phyloP scores from a whole-genome alignment of 2,888 invertebrate genomes.

The Drosophila borealis region DNA sequence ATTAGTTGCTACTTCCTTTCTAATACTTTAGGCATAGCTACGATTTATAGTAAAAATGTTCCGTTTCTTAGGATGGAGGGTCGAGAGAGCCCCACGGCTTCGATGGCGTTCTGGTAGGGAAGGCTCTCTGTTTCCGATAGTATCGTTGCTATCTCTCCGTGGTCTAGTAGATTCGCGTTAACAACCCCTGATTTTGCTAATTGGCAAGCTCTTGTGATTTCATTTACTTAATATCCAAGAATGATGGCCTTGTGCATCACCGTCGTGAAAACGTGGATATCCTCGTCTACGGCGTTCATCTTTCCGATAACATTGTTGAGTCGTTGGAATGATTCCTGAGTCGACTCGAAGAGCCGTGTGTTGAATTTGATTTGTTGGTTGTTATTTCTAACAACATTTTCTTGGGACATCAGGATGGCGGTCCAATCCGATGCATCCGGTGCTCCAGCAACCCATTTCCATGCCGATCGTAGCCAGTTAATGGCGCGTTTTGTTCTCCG shows the following conservation, averaged over 20 bases:
- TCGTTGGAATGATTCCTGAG: constrained; percentile 1
- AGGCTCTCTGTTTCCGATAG: no score
- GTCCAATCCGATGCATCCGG: not conserved
- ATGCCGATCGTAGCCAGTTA: not conserved
- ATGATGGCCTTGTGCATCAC: not conserved
- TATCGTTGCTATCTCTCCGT: not conserved
- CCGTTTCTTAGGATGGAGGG: no score
- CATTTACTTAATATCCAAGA: not conserved
- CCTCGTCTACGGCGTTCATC: constrained; percentile 1
- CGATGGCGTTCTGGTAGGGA: no score
- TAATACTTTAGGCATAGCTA: no score
- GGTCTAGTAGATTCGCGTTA: not conserved
- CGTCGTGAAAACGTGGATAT: not conserved
- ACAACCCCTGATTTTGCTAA: not conserved
- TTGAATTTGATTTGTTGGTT: not conserved
- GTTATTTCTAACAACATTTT: not conserved
- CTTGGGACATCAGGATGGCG: not conserved
- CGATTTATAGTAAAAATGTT: no score
- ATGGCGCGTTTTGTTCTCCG: not conserved
- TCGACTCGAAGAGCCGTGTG: constrained; percentile 3
- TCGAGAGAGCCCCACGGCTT: no score
- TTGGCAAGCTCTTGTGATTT: not conserved
- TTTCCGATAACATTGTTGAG: not conserved
- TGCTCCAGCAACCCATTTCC: not conserved
- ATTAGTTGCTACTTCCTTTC: no score